phyloP scores from a whole-genome alignment of 2,888 invertebrate genomes.

The Protodeltote pygarga region DNA sequence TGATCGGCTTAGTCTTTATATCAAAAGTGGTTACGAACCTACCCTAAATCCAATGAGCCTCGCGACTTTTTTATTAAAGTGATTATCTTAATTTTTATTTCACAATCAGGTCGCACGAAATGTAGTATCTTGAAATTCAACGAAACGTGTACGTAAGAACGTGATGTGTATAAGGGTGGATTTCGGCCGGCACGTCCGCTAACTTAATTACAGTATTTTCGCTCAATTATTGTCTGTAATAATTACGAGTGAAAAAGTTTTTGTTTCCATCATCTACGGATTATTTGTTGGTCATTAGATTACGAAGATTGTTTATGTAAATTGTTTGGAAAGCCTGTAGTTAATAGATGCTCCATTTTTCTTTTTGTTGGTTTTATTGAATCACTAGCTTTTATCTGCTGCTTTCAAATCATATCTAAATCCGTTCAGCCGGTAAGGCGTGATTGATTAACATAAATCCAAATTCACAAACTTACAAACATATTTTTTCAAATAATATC shows the following conservation, averaged over 20 bases:
- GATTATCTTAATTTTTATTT: conserved; percentile 58
- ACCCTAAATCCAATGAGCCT: no score
- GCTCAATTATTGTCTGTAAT: conserved; percentile 64
- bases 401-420: no score
- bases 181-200: conserved; percentile 60
- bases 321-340: no score
- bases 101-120: conserved; percentile 61
- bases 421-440: no score
- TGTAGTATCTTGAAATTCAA: conserved; percentile 60
- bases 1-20: no score
- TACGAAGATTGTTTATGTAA: neutral
- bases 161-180: conserved; percentile 64
- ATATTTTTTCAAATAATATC: no score
- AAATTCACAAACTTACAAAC: no score
- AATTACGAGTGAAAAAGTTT: conserved; percentile 39
- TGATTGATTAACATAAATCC: no score
- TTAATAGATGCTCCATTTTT: no score
- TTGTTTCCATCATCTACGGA: conserved; percentile 17
- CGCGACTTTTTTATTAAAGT: conserved; percentile 29
- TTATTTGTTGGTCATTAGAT: conserved; percentile 9
- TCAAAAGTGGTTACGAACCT: no score
- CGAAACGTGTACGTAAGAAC: conserved; percentile 50
- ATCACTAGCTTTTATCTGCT: no score
- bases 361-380: no score
- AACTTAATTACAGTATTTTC: conserved; percentile 66